Base-by-base conservation (phyloP, 2,797 vertebrate species). In the Columba guinea region DNA sequence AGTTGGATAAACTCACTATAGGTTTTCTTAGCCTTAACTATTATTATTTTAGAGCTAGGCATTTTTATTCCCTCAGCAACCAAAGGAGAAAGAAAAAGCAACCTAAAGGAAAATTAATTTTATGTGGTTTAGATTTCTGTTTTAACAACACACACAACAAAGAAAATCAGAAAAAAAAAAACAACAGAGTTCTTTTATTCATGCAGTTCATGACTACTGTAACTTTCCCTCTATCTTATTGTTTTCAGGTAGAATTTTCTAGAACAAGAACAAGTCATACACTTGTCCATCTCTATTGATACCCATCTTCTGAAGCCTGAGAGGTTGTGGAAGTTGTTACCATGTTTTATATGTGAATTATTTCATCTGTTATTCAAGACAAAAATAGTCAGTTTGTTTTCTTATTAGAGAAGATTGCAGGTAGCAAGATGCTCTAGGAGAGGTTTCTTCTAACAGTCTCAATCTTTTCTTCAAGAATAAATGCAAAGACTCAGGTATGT, bases 141-240 rank as follows among this genome's bases (percentile, higher is more conserved):
- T 62, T 84, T 85, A 51, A 89, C 86, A 67, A 56, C 3, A 65
- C 52, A 88, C 82, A 5, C 7, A 49, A 18, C 10, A 60, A 73
- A 65, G 12, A 59, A 75, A 70, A 56, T 48, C 11, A 84, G 26
- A 49, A 78, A 67, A 65, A 3, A 44, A 17, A 35, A 35, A 35
- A 35, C 34, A 35, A 35, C 34, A 35, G 34, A 86, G 35, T 37
- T 11, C 8, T 56, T 84, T 4, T 11, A 7, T 48, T 30, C 2
- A 24, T 2, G 58, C 1, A 1, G 6, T 55, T 80, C 1, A 1
- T 13, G 3, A 21, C 6, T 17, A 30, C 39, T 39, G 1, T 18
- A 30, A 1, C 10, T 87, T 77, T 74, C 10, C 35, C 22, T 73
- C 7, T 52, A 21, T 30, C 4, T 56, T 49, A 6, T 44, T 59